These are phyloP conservation scores for Pongo abelii DNA, from an alignment of 2,113 vertebrate species.

Conservation along the genomic window DNA sequence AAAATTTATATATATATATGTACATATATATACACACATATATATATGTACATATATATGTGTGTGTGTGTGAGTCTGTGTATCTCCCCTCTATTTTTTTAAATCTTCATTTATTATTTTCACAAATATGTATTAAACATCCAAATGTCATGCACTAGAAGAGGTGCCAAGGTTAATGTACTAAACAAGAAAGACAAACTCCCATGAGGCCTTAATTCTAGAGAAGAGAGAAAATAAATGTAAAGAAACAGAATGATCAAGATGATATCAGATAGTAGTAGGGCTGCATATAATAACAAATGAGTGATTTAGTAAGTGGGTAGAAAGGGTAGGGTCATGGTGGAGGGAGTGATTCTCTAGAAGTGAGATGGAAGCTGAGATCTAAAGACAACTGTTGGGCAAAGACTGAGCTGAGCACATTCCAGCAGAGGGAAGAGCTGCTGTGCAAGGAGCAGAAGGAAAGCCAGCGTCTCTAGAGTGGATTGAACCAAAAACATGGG, in stretches of 20 bases:
- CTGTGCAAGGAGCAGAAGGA: background rate
- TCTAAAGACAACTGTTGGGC: background rate
- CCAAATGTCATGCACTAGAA: background rate
- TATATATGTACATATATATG: fast-evolving
- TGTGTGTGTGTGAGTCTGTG: no score
- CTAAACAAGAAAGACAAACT: background rate
- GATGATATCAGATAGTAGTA: background rate
- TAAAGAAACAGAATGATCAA: background rate
- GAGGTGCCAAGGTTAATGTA: no score
- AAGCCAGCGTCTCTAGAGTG: background rate
- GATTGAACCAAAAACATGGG: background rate
- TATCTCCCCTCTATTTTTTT: background rate
- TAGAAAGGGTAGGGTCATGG: fast-evolving
- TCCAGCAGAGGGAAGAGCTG: background rate
- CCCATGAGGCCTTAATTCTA: background rate
- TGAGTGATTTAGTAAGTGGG: background rate
- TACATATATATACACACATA: fast-evolving
- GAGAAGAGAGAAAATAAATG: background rate
- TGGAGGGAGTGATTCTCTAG: background rate
- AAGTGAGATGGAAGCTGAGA: background rate
- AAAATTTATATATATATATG: no score
- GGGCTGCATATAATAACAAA: background rate
- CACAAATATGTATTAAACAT: background rate
- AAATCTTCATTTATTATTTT: background rate
- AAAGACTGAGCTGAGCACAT: background rate